phyloP scores from a whole-genome alignment of 2,113 vertebrate species.

The Trematocara macrostoma region DNA sequence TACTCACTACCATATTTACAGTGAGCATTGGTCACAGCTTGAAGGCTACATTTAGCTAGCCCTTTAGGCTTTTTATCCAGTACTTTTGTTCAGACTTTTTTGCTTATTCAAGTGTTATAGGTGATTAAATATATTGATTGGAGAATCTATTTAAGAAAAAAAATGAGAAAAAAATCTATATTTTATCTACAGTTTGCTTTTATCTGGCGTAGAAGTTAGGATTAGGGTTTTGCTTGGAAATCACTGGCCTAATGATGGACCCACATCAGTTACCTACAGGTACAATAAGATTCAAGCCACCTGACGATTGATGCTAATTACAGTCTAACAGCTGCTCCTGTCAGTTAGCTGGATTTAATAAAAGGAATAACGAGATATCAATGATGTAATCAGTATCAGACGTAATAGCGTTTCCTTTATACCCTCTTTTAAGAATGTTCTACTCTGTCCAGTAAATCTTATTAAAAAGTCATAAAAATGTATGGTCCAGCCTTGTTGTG shows the following conservation, averaged over 20 bases:
- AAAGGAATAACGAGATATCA: background rate
- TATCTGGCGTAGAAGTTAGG: background rate
- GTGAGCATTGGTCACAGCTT: background rate
- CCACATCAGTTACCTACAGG: background rate
- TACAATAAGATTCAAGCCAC: background rate
- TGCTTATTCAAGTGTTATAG: background rate
- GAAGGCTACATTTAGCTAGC: background rate
- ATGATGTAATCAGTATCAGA: background rate
- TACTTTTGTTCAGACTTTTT: background rate
- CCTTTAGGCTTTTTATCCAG: background rate
- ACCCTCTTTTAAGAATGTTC: background rate
- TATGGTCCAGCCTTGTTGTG: background rate
- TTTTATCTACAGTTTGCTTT: background rate
- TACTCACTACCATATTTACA: background rate
- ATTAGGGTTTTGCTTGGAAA: background rate
- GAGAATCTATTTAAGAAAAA: background rate
- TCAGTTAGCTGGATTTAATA: background rate
- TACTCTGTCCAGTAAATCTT: background rate
- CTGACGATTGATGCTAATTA: background rate
- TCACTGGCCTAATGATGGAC: background rate
- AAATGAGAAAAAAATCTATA: background rate
- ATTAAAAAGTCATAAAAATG: background rate
- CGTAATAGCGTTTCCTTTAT: rapidly evolving
- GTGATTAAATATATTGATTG: background rate
- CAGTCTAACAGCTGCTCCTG: background rate